Evolutionary conservation across 2,797 vertebrate genomes (phyloP).

Genomic region (Ceryle rudis): DNA sequence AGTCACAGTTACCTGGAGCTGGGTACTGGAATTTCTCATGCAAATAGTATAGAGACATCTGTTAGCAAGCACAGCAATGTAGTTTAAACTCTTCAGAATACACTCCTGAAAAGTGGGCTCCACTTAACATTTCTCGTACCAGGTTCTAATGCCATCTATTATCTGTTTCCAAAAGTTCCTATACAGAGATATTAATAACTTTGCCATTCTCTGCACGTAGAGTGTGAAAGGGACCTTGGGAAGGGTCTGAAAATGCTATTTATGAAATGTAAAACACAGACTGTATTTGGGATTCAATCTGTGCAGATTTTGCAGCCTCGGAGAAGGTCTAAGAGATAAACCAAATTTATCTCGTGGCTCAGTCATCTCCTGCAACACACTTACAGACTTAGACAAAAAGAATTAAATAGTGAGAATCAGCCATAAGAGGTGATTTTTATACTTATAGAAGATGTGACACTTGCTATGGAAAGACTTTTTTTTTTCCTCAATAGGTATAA

Average conservation of each 20-base stretch:
- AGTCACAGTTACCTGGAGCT: too few relatives aligned
- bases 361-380: neutral
- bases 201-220: neutral
- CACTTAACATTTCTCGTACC: too few relatives aligned
- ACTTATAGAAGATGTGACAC: neutral
- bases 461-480: neutral
- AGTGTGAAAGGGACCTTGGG: neutral
- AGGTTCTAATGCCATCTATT: neutral
- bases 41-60: too few relatives aligned
- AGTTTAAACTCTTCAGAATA: too few relatives aligned
- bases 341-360: neutral
- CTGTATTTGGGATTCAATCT: neutral
- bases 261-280: neutral
- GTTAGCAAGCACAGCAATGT: too few relatives aligned
- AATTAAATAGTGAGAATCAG: neutral
- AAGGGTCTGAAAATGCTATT: neutral
- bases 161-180: neutral
- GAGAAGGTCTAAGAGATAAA: neutral
- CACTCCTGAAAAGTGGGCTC: too few relatives aligned
- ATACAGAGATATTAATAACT: neutral
- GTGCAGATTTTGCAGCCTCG: neutral
- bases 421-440: neutral
- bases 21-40: too few relatives aligned
- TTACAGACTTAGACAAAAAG: neutral
- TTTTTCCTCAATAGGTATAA: neutral